Evolutionary conservation across 2,888 invertebrate genomes (phyloP).

Genomic region (Drosophila meridionalis): DNA sequence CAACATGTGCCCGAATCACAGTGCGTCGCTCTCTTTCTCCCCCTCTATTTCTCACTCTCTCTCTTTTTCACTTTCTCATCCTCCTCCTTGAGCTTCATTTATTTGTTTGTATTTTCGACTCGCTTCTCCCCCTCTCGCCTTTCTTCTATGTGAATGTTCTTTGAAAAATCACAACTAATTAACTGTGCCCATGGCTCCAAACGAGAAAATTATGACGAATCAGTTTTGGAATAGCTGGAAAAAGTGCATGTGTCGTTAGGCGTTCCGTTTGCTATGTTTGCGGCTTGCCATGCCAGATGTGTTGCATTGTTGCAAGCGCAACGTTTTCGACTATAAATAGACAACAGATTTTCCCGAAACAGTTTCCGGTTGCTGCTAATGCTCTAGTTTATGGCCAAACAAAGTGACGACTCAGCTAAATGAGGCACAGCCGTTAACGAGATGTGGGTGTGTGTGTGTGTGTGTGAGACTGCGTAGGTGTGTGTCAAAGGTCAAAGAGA

Average conservation of each 20-base stretch:
- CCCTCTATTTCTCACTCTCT: background rate
- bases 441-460: background rate
- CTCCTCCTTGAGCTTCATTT: background rate
- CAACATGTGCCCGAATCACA: conserved; percentile 67
- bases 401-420: conserved; percentile 41
- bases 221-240: conserved; percentile 1
- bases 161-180: conserved; percentile 81
- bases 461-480: background rate
- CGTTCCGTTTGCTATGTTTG: conserved; percentile 15
- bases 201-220: conserved; percentile 43
- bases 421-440: conserved; percentile 39
- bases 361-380: conserved; percentile 53
- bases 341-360: conserved; percentile 30
- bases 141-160: conserved; percentile 70
- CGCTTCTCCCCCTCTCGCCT: conserved; percentile 30
- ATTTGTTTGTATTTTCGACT: conserved; percentile 1
- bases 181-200: conserved; percentile 86
- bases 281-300: conserved; percentile 59
- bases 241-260: background rate
- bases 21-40: background rate
- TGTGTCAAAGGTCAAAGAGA: conserved; percentile 12
- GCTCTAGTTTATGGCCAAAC: conserved; percentile 60
- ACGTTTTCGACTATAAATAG: conserved; percentile 45
- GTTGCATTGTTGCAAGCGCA: conserved; percentile 52
- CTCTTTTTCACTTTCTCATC: background rate